A percentile compares a stretch with the other conserved stretches of the same genome.
Evolutionary conservation across 2,888 invertebrate genomes (phyloP).

Genomic region (Noctua comes): DNA sequence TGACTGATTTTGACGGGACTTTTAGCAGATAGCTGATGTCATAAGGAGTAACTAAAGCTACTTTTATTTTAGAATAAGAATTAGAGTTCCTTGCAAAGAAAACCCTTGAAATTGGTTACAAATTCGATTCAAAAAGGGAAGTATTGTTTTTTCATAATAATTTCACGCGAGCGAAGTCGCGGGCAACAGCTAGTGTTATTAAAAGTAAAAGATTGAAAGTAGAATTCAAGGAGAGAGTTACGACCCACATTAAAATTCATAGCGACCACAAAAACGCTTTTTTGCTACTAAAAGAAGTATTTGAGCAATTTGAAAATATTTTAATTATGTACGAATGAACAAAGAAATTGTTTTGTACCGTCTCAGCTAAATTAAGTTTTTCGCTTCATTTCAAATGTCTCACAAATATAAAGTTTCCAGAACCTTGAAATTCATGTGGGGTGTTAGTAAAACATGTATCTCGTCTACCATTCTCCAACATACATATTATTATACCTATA

Average conservation of each 20-base stretch:
- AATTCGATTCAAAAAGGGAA: no score
- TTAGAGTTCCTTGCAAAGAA: no score
- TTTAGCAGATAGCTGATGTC: no score
- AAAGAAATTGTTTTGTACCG: constrained; percentile 9
- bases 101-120: no score
- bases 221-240: constrained; percentile 48
- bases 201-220: constrained; percentile 38
- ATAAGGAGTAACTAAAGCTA: no score
- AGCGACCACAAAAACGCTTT: constrained; percentile 50
- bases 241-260: constrained; percentile 57
- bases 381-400: background rate
- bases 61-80: no score
- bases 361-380: constrained; percentile 18
- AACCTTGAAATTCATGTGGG: constrained; percentile 8
- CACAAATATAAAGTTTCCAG: background rate
- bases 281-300: constrained; percentile 34
- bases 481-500: background rate
- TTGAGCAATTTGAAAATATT: constrained; percentile 42
- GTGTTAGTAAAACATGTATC: constrained; percentile 17
- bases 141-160: no score
- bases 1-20: no score
- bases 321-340: constrained; percentile 37
- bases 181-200: background rate
- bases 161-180: no score
- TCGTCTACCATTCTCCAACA: constrained; percentile 17